These are phyloP conservation scores for Lutraria rhynchaena DNA, from an alignment of 1,140 invertebrate species.

Conservation along the genomic window DNA sequence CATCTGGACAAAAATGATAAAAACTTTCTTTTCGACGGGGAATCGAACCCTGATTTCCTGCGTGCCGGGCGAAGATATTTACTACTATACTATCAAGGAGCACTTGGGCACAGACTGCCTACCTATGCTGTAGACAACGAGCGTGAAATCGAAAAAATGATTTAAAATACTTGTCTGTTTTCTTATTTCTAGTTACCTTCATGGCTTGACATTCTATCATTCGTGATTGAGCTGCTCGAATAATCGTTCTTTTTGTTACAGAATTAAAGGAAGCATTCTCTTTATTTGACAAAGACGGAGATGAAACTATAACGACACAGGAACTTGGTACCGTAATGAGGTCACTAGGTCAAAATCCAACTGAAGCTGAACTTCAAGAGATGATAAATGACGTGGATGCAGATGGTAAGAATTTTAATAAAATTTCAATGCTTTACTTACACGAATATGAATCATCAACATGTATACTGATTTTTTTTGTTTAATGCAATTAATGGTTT, in stretches of 20 bases:
- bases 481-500: not conserved
- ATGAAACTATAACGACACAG: slow-evolving; percentile 99
- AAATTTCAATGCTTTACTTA: not conserved
- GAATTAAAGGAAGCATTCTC: slow-evolving; percentile 61
- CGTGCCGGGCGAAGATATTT: not conserved
- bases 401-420: slow-evolving; percentile 89
- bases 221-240: not conserved
- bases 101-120: not conserved
- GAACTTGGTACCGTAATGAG: slow-evolving; percentile 99
- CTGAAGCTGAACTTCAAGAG: too few species aligned
- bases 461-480: not conserved
- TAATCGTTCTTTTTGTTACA: slow-evolving; percentile 1
- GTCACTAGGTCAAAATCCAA: slow-evolving; percentile 97
- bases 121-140: not conserved
- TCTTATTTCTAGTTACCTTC: not conserved
- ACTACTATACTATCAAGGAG: too few species aligned
- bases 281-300: slow-evolving; percentile 86
- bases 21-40: too few species aligned
- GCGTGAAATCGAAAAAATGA: not conserved
- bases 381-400: slow-evolving; percentile 99
- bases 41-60: not conserved
- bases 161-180: not conserved
- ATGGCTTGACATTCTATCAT: not conserved
- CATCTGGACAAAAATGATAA: too few species aligned
- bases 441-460: not conserved